Conservation (phyloP, 2,113 vertebrate species). For the Zosterops lateralis region DNA sequence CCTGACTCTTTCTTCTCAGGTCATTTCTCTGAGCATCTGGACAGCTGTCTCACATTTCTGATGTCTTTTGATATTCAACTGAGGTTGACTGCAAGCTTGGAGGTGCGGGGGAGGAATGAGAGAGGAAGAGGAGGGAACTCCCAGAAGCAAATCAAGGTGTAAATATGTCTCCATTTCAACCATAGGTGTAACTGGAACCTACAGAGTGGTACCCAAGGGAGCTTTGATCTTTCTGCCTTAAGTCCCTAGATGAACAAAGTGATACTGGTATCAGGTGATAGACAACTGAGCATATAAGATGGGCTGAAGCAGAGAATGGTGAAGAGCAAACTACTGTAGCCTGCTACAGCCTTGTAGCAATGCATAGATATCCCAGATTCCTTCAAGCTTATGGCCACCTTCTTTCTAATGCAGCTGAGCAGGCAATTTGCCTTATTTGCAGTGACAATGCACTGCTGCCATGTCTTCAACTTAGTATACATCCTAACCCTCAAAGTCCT, state of each 20-base stretch:
- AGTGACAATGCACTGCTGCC: neutral
- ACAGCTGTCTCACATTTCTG: conserved; percentile 56
- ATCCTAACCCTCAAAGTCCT: neutral
- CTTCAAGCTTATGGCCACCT: neutral
- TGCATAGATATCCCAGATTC: neutral
- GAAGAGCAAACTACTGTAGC: neutral
- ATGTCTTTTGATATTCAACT: neutral
- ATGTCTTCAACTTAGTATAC: neutral
- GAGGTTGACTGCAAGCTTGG: neutral
- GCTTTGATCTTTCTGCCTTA: conserved; percentile 31
- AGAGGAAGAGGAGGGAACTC: neutral
- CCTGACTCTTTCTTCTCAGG: conserved; percentile 57
- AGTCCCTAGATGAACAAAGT: neutral
- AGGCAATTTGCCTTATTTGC: neutral
- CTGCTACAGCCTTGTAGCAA: neutral
- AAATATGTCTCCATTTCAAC: neutral
- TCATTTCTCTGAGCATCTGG: conserved; percentile 45
- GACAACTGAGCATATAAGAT: neutral
- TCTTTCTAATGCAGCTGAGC: neutral
- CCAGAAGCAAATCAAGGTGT: neutral
- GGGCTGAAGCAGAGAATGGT: neutral
- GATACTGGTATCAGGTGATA: neutral
- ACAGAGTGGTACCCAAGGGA: neutral
- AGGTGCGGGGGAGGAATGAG: neutral
- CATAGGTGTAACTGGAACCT: conserved; percentile 28